Base-by-base conservation (phyloP, 2,888 invertebrate species). In the Balanococcus diminutus region DNA sequence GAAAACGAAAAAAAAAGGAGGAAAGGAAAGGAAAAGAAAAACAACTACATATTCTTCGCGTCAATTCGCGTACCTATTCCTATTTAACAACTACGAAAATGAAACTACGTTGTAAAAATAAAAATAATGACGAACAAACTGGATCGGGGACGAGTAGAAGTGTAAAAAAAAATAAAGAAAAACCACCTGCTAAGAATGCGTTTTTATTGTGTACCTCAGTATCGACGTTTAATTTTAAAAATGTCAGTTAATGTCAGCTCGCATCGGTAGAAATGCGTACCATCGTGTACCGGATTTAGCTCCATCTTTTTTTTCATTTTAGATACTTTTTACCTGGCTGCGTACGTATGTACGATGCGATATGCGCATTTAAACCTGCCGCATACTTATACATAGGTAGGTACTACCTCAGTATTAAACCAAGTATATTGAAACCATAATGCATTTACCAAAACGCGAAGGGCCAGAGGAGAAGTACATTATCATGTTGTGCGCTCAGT, bases 171-270 rank as follows among this genome's bases (percentile, higher is more conserved):
- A 67, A 67, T 25, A 67, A 67, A 67, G 31, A 32, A 75, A 75
- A 75, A 32, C 75, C 75, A 75, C 75, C 75, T 75, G 75, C 75
- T 75, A 75, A 67, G 67, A 67, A 67, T 75, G 75, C 75, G 32
- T 75, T 75, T 75, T 75, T 75, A 75, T 75, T 75, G 75, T 75
- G 14, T 75, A 75, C 75, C 75, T n/a, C 19, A n/a, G 51, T 75
- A 75, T 75, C 75, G 75, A 32, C 75, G 75, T 75, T 75, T 75
- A 75, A 75, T 75, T 75, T 75, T 32, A 31, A 75, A 75, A 75
- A 75, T 75, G 75, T 75, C 75, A 75, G 75, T 75, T 75, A 75
- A 75, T 32, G 75, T 75, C 75, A 75, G 75, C 31, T n/a, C 75
- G 32, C 32, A 75, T 75, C 31, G 75, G 75, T 75, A 32, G 36